Evolutionary conservation across 1,140 invertebrate species (phyloP).

Genomic region (Aphelinus certus): DNA sequence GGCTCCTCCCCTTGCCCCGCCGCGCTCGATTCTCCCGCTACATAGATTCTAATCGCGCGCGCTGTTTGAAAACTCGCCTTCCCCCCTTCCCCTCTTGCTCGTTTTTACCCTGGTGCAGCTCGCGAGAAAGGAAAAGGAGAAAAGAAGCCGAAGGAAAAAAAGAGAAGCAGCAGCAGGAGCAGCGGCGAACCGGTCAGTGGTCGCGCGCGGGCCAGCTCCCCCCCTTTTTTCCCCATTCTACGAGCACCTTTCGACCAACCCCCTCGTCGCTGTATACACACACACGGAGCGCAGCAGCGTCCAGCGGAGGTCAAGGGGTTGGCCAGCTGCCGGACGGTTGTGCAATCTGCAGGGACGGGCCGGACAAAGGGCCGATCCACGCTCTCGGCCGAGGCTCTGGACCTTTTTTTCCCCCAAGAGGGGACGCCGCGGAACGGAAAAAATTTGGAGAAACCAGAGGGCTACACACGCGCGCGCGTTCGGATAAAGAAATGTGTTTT

Average conservation of each 20-base stretch:
- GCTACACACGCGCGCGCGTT: too few species aligned
- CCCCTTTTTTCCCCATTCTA: constrained; percentile 35
- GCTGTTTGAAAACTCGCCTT: constrained; percentile 21
- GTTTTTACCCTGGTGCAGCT: constrained; percentile 39
- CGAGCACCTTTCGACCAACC: constrained; percentile 11
- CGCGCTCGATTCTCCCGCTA: too few species aligned
- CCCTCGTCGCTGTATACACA: constrained; percentile 3
- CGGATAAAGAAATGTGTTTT: too few species aligned
- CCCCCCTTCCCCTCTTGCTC: constrained; percentile 43
- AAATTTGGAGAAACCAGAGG: background rate
- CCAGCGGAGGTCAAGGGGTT: constrained; percentile 40
- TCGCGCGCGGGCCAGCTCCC: constrained; percentile 31
- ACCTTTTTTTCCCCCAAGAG: background rate
- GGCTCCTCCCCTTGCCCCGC: too few species aligned
- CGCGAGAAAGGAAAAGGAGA: constrained; percentile 26
- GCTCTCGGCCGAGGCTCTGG: too few species aligned
- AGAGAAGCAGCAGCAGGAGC: constrained; percentile 14
- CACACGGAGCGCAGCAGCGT: background rate
- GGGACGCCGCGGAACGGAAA: background rate
- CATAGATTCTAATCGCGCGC: background rate
- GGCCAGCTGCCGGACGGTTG: constrained; percentile 40
- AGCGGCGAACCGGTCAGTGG: constrained; percentile 30
- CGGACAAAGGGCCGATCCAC: too few species aligned
- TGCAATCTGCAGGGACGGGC: constrained; percentile 22
- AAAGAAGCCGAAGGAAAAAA: constrained; percentile 17